Base-by-base conservation (phyloP, 2,113 vertebrate species). In the Polypterus senegalus region DNA sequence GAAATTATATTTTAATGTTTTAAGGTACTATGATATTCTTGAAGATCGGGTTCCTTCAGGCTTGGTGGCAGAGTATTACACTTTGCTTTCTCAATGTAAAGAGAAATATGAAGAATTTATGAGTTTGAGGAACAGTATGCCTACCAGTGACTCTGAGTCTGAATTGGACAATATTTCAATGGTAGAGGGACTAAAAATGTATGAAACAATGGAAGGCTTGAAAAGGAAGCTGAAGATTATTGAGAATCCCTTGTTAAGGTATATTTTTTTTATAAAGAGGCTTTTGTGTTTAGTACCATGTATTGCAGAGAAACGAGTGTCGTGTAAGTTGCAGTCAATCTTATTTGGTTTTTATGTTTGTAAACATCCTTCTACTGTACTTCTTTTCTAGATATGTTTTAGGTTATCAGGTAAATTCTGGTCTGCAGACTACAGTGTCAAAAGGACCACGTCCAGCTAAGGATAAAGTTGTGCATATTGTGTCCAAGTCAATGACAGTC, bases 181-280 rank as follows among this genome's bases (percentile, higher is more conserved):
- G 91, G 92, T 93, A 66, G 94, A 98, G 81, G 92, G 92, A 9
- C 76, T 97, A 61, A 86, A 90, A 67, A 73, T 99, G 51, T 92
- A 83, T 43, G 91, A 94, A 4, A 77, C 90, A 70, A 79, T 97
- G 61, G 93, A 98, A 74, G 83, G 74, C 3, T 71, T 92, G 63
- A 94, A 91, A 71, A 88, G 90, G 58, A 95, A 94, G 69, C 83
- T 98, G 48, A 84, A 90, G 70, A 81, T 99, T 57, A 93, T 99
- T 7, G 96, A 99, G 79, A 97, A 92, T 70, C 93, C 95, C 9
- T 74, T 97, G 66, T 76, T 92, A 73, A 89, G 91, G 90, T 92
- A 80, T 51, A 27, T 55, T 27, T 3, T 1, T 9, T 6, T 5
- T 58, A 27, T 27, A 27, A 27, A 27, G 27, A 27, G 2, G 27